A percentile compares a stretch with the other conserved stretches of the same genome.
Conservation (phyloP, 2,797 vertebrate genomes). For the Salmo trutta region DNA sequence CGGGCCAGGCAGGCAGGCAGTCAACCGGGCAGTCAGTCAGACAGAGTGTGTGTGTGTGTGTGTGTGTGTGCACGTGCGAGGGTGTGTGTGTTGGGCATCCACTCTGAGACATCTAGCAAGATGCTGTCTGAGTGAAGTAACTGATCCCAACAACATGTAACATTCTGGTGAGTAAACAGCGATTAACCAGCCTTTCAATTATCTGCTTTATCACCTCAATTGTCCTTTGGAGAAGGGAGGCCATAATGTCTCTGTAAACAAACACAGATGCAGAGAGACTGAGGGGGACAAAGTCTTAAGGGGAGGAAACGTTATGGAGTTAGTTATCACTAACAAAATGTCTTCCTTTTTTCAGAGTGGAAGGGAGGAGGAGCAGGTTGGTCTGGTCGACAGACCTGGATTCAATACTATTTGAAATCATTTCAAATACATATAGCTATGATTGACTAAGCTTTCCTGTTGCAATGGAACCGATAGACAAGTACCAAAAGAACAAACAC, state of each 20-base stretch:
- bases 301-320: background rate
- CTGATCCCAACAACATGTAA: background rate
- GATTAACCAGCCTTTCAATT: conserved; percentile 6
- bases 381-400: background rate
- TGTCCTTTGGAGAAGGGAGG: background rate
- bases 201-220: conserved; percentile 6
- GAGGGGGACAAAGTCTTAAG: background rate
- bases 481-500: background rate
- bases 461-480: background rate
- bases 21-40: no score
- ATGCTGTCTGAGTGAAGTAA: background rate
- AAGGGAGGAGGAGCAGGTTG: background rate
- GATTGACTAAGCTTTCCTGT: background rate
- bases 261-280: background rate
- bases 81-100: conserved; percentile 14
- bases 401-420: background rate
- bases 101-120: background rate
- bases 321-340: background rate
- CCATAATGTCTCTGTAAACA: background rate
- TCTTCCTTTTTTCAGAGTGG: background rate
- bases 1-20: no score
- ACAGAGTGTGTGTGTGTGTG: background rate
- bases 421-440: background rate
- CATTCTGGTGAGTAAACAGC: background rate
- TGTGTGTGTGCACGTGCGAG: conserved; percentile 9